Conservation (phyloP, 2,113 vertebrate species). For the Zosterops borbonicus region DNA sequence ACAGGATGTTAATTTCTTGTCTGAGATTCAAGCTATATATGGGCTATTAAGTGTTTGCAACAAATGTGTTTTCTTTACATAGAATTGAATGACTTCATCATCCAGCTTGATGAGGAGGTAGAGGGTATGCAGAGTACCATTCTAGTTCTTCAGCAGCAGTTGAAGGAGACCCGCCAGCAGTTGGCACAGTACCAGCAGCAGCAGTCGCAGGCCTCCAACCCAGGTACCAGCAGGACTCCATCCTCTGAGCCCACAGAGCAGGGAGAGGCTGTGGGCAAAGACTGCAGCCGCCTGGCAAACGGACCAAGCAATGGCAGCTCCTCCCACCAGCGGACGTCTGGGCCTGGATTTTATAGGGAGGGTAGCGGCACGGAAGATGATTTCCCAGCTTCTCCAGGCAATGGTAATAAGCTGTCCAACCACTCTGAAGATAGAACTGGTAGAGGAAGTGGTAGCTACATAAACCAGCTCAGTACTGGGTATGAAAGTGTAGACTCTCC, state of each 20-base stretch:
- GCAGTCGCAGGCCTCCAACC: constrained; percentile 74
- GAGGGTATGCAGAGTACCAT: constrained; percentile 99
- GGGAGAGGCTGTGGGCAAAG: constrained; percentile 82
- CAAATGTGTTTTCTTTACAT: constrained; percentile 66
- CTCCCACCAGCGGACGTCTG: constrained; percentile 86
- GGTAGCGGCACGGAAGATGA: constrained; percentile 90
- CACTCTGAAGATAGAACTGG: constrained; percentile 92
- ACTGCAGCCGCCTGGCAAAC: constrained; percentile 92
- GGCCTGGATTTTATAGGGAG: constrained; percentile 91
- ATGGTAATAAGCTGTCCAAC: constrained; percentile 91
- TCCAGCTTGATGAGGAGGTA: constrained; percentile 98
- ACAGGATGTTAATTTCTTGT: neutral
- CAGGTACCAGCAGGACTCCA: constrained; percentile 88
- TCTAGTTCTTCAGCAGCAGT: constrained; percentile 94
- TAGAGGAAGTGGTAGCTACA: constrained; percentile 86
- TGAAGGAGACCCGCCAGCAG: constrained; percentile 92
- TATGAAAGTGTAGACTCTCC: constrained; percentile 99
- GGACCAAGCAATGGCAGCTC: constrained; percentile 93
- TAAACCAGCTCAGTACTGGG: constrained; percentile 93
- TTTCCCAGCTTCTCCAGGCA: constrained; percentile 89
- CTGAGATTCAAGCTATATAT: neutral
- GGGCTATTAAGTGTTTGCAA: constrained; percentile 64
- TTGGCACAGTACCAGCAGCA: constrained; percentile 85
- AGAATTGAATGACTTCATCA: constrained; percentile 99
- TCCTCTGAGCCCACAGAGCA: constrained; percentile 79